These are phyloP conservation scores for Onchidella celtica DNA, from an alignment of 2,888 invertebrate species.

Conservation along the genomic window DNA sequence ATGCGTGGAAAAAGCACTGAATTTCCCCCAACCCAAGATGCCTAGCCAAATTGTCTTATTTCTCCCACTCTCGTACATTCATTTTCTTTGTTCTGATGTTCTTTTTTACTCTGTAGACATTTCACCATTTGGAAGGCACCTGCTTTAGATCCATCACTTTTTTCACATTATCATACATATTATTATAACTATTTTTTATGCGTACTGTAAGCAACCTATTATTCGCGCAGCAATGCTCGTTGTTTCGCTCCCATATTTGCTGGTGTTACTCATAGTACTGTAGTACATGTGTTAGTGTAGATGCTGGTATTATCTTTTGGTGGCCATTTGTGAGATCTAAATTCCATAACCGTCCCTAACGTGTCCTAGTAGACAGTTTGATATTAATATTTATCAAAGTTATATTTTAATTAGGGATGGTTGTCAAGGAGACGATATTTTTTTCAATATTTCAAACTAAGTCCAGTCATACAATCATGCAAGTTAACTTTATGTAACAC, in stretches of 20 bases:
- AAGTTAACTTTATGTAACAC: too few relatives aligned
- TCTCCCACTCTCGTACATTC: neutral
- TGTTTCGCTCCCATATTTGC: slow-evolving; percentile 28
- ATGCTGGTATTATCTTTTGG: neutral
- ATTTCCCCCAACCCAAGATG: too few relatives aligned
- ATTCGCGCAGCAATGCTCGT: slow-evolving; percentile 8
- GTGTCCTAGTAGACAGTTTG: too few relatives aligned
- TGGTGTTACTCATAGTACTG: slow-evolving; percentile 21
- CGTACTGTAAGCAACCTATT: slow-evolving; percentile 32
- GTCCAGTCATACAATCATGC: too few relatives aligned
- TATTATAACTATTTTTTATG: neutral
- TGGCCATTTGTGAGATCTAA: too few relatives aligned
- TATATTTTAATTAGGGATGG: too few relatives aligned
- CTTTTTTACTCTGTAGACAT: slow-evolving; percentile 24
- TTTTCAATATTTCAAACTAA: too few relatives aligned
- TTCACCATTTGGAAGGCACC: slow-evolving; percentile 22
- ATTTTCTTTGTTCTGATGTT: neutral
- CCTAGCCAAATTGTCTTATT: neutral
- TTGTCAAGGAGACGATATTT: too few relatives aligned
- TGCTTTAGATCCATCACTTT: slow-evolving; percentile 13
- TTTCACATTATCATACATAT: neutral
- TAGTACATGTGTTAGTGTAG: slow-evolving; percentile 25
- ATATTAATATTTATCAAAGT: too few relatives aligned
- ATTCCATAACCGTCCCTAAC: too few relatives aligned
- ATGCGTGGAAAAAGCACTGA: too few relatives aligned